Conservation (phyloP, 1,140 invertebrate genomes). For the Drosophila quadrilineata region DNA sequence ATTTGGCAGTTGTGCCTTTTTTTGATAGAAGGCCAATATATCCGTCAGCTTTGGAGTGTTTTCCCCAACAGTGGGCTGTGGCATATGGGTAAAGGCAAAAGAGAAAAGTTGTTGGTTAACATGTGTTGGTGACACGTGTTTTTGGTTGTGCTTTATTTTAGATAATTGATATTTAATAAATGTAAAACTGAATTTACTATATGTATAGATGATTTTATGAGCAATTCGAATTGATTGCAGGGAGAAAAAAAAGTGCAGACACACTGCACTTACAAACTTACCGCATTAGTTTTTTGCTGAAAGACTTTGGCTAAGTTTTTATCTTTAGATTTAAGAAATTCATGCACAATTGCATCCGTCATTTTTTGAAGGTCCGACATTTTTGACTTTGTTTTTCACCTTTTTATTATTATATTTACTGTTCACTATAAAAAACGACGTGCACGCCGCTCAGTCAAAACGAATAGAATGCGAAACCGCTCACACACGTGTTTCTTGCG, state of each 20-base stretch:
- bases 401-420: slow-evolving; percentile 2
- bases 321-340: slow-evolving; percentile 84
- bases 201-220: not conserved
- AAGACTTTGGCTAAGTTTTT: slow-evolving; percentile 83
- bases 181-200: no score
- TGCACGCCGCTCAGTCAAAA: slow-evolving; percentile 37
- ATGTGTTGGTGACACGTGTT: slow-evolving; percentile 59
- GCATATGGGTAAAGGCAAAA: not conserved
- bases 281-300: slow-evolving; percentile 84
- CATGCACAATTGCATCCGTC: slow-evolving; percentile 82
- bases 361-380: slow-evolving; percentile 52
- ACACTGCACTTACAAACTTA: slow-evolving; percentile 78
- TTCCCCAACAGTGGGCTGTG: slow-evolving; percentile 80
- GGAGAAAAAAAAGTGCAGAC: not conserved
- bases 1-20: slow-evolving; percentile 80
- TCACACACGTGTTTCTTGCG: slow-evolving; percentile 53
- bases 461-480: slow-evolving; percentile 17
- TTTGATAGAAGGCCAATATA: slow-evolving; percentile 82
- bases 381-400: slow-evolving; percentile 13
- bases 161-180: no score
- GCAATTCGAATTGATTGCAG: not conserved
- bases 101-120: slow-evolving; percentile 48
- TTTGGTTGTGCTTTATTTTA: no score
- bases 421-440: slow-evolving; percentile 25
- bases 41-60: slow-evolving; percentile 83